Evolutionary conservation across 2,888 invertebrate species (phyloP), one percentile per base, ranked within the genome.

Genomic region (Alsophila aescularia): DNA sequence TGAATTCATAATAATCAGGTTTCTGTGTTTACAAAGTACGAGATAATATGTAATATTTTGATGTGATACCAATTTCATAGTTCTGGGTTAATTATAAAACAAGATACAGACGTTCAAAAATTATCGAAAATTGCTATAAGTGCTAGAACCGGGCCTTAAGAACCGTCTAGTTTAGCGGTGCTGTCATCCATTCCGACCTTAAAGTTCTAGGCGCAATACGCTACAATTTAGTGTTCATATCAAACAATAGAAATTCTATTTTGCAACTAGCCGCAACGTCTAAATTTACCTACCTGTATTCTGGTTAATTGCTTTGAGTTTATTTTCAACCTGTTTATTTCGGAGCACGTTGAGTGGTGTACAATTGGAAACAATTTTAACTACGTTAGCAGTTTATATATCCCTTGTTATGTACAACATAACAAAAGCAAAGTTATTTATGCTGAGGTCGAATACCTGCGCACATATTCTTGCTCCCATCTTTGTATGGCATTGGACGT

Each of bases 401-500:
- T 49, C 42, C 40, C 29, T 35, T 41, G 48, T 54, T 49, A 54
- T 49, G 39, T 79, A 75, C 73, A 82, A 70, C 66, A 70, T 64
- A 69, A 81, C 78, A 81, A 82, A 79, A 75, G 77, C 67, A 44
- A 51, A 60, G 64, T 72, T 81, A 81, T 82, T 84, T 80, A 72
- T 64, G 79, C 64, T 73, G 73, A 83, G 86, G 84, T 73, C 78
- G 75, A 63, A 71, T 75, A 75, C 84, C 84, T 84, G 81, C 81
- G 82, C 82, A 73, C 69, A 78, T 77, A 76, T 70, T 72, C 73
- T 68, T 70, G 67, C 72, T 72, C 69, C 77, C 50, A 56, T 73
- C 69, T 61, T 67, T 59, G 53, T 31, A 24, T 69, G 66, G 60
- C 64, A 69, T 70, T 69, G 67, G 65, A 57, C 6, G 9, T 44